Evolutionary conservation across 92 coral and sea anemone genomes (phyloP).

Genomic region (Umimayanthus kanabou): DNA sequence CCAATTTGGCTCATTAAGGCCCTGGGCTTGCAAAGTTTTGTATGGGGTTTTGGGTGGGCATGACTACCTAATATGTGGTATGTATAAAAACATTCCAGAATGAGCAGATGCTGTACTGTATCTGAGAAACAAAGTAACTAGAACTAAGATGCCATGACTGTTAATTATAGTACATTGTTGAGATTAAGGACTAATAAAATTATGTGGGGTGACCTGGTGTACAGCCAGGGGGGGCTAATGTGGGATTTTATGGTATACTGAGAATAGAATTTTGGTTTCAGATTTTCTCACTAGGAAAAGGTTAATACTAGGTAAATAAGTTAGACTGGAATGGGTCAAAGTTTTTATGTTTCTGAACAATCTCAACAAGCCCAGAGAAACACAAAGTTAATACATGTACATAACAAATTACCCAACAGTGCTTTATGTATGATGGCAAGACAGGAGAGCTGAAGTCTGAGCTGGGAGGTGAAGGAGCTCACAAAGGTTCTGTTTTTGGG

Average conservation of each 20-base stretch:
- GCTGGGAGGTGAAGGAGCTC: constrained; percentile 75
- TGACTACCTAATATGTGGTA: too few relatives aligned
- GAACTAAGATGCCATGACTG: too few relatives aligned
- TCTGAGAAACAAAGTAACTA: too few relatives aligned
- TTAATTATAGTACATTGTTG: too few relatives aligned
- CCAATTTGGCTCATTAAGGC: background rate
- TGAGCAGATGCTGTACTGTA: background rate
- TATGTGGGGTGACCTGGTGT: too few relatives aligned
- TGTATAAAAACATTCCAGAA: background rate
- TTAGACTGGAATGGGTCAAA: too few relatives aligned
- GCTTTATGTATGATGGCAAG: constrained; percentile 80
- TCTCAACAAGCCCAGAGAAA: too few relatives aligned
- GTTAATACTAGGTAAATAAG: too few relatives aligned
- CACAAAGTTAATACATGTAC: background rate
- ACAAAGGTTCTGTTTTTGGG: constrained; percentile 82
- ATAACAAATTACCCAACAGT: constrained; percentile 45
- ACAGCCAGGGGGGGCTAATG: background rate
- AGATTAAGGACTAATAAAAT: too few relatives aligned
- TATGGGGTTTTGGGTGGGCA: too few relatives aligned
- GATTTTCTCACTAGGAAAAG: too few relatives aligned
- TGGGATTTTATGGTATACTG: background rate
- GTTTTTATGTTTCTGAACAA: too few relatives aligned
- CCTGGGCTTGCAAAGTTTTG: background rate
- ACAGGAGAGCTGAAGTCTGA: constrained; percentile 56
- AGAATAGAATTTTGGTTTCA: background rate